Conservation (phyloP, 2,797 vertebrate species). For the Gallinago stenura region DNA sequence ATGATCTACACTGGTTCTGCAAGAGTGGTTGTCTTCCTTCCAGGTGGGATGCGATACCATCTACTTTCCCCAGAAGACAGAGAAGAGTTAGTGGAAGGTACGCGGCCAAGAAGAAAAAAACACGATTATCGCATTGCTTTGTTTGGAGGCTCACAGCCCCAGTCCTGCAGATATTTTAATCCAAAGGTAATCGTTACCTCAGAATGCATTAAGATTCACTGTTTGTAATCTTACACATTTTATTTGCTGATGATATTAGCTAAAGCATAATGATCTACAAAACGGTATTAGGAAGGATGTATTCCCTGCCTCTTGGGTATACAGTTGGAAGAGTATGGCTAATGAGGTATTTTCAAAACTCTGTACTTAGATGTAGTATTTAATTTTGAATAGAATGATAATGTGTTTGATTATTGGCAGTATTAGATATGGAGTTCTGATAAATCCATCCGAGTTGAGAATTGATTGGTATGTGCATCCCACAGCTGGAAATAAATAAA, state of each 20-base stretch:
- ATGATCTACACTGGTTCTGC: not conserved
- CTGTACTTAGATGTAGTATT: slow-evolving; percentile 11
- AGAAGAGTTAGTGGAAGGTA: slow-evolving; percentile 95
- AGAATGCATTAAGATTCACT: slow-evolving; percentile 68
- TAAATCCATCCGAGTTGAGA: not conserved
- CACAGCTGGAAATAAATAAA: not conserved
- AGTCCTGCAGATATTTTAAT: slow-evolving; percentile 98
- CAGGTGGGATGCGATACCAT: slow-evolving; percentile 98
- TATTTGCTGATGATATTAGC: not conserved
- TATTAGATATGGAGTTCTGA: not conserved
- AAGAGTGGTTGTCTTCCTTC: slow-evolving; percentile 22
- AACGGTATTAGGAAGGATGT: not conserved
- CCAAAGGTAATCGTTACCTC: slow-evolving; percentile 88
- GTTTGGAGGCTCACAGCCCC: slow-evolving; percentile 96
- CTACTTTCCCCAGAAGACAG: slow-evolving; percentile 94
- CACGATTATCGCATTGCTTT: slow-evolving; percentile 96
- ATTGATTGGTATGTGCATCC: not conserved
- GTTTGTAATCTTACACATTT: not conserved
- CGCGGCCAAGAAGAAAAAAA: slow-evolving; percentile 93
- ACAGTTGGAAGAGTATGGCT: not conserved
- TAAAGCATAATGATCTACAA: not conserved
- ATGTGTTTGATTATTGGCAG: not conserved
- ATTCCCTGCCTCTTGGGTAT: not conserved
- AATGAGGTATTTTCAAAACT: not conserved
- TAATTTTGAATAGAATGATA: not conserved